Percentiles rank a stretch among this genome's conserved stretches.
phyloP scores from a whole-genome alignment of 2,113 vertebrate genomes.

The Equus przewalskii region DNA sequence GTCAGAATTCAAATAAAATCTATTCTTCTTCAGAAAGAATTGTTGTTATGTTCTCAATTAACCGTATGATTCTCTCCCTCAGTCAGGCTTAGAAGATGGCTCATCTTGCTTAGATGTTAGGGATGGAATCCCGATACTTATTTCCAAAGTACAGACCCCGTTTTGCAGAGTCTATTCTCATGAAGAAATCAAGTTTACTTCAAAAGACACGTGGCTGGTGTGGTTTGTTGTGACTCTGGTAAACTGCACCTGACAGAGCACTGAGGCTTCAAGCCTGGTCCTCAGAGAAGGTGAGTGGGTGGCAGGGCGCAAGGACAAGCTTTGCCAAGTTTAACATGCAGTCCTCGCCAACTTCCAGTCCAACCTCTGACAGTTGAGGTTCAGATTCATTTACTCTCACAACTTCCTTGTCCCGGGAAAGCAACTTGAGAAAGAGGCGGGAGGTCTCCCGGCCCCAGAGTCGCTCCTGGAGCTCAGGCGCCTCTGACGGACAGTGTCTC shows the following conservation, averaged over 20 bases:
- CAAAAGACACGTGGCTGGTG: not conserved
- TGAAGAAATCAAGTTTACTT: not conserved
- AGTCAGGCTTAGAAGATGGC: not conserved
- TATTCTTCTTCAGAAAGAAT: not conserved
- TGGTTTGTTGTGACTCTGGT: constrained; percentile 13
- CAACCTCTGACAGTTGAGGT: not conserved
- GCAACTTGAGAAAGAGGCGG: not conserved
- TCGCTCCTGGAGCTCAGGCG: not conserved
- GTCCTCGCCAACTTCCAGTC: not conserved
- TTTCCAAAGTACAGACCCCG: not conserved
- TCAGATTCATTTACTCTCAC: not conserved
- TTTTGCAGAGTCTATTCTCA: not conserved
- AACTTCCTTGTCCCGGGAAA: constrained; percentile 47
- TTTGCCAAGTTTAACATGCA: no score
- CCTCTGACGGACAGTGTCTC: not conserved
- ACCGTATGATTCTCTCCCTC: not conserved
- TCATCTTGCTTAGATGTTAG: not conserved
- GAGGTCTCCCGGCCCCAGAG: constrained; percentile 1
- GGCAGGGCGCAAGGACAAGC: rapidly evolving
- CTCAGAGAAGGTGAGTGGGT: not conserved
- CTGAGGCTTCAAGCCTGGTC: constrained; percentile 7
- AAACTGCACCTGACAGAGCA: constrained; percentile 68
- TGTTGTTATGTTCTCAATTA: not conserved
- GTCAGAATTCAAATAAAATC: not conserved
- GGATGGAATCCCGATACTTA: not conserved